Evolutionary conservation across 2,888 invertebrate species (phyloP).

Genomic region (Rapana venosa): DNA sequence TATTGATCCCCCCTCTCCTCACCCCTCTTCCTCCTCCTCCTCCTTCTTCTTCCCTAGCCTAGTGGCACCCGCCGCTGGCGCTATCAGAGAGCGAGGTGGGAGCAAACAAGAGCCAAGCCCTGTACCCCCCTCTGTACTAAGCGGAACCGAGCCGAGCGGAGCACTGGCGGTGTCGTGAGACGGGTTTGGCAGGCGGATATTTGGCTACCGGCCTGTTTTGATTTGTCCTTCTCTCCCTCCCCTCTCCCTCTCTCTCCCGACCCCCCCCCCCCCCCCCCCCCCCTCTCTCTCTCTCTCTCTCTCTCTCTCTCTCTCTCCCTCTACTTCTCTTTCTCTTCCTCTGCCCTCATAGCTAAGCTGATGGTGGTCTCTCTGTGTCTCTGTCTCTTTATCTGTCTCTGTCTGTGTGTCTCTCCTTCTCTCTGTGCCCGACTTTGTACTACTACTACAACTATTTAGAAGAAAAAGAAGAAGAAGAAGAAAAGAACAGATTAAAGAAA

Average conservation of each 20-base stretch:
- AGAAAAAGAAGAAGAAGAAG: too few relatives aligned
- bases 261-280: background rate
- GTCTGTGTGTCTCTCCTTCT: background rate
- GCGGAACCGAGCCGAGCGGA: background rate
- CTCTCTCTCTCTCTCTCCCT: background rate
- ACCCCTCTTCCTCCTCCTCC: background rate
- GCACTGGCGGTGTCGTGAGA: background rate
- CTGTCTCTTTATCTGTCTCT: background rate
- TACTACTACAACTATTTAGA: too few relatives aligned
- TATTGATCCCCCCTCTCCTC: slow-evolving; percentile 22
- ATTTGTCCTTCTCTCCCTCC: background rate
- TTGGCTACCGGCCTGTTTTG: slow-evolving; percentile 22
- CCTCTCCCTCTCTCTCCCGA: background rate
- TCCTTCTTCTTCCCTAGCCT: background rate
- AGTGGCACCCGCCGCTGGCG: background rate
- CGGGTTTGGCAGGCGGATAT: background rate
- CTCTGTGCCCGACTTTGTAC: background rate
- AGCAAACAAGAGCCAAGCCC: slow-evolving; percentile 3
- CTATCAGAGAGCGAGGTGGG: slow-evolving; percentile 11
- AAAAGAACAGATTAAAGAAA: too few relatives aligned
- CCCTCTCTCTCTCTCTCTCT: background rate
- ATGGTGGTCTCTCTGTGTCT: too few relatives aligned
- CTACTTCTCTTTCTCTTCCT: background rate
- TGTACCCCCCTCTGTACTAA: background rate
- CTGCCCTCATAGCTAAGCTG: background rate